A percentile compares a stretch with the other conserved stretches of the same genome.
Evolutionary conservation across 1,140 invertebrate species (phyloP).

Genomic region (Pollicipes pollicipes): DNA sequence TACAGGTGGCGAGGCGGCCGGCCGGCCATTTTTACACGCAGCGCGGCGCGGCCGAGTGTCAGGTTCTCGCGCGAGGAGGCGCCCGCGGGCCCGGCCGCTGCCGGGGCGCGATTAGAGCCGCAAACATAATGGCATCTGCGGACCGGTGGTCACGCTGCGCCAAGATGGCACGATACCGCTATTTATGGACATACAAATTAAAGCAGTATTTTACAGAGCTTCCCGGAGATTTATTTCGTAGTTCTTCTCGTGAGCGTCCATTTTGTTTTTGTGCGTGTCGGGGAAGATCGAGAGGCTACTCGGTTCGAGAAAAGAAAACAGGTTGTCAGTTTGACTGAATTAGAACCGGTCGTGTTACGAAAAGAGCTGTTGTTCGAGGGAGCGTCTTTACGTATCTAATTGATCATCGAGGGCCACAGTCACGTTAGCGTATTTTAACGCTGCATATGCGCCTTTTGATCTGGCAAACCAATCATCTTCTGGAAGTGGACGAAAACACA

Average conservation of each 20-base stretch:
- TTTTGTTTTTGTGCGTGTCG: neutral
- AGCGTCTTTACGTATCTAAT: too few relatives aligned
- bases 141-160: too few relatives aligned
- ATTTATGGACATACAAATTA: conserved; percentile 1
- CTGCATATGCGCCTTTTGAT: too few relatives aligned
- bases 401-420: too few relatives aligned
- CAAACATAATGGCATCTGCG: neutral
- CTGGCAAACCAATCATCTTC: too few relatives aligned
- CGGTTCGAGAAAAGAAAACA: neutral
- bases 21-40: neutral
- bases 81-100: too few relatives aligned
- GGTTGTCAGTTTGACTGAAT: neutral
- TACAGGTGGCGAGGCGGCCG: neutral
- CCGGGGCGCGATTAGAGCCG: neutral
- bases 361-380: neutral
- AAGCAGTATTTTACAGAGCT: neutral
- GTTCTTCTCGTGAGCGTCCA: neutral
- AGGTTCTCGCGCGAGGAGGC: neutral
- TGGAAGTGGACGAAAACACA: too few relatives aligned
- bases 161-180: neutral
- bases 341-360: neutral
- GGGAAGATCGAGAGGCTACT: neutral
- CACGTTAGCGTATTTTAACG: too few relatives aligned
- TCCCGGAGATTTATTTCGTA: neutral
- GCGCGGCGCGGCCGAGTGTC: neutral